phyloP scores from a whole-genome alignment of 2,888 invertebrate species.

The Erebia palarica region DNA sequence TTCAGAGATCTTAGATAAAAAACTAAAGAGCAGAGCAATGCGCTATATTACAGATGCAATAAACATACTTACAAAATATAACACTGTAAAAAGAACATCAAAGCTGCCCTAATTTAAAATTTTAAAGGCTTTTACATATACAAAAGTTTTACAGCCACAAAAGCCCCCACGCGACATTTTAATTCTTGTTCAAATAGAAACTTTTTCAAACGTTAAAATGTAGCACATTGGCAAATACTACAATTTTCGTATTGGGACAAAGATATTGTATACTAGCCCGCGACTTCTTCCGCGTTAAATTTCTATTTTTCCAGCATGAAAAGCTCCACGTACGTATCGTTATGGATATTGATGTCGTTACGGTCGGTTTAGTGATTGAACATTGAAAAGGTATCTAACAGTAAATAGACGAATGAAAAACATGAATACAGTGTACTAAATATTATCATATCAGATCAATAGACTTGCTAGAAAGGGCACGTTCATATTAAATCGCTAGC shows the following conservation, averaged over 20 bases:
- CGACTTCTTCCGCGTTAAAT: no score
- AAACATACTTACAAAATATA: not conserved
- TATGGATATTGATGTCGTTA: no score
- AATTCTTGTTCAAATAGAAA: conserved; percentile 27
- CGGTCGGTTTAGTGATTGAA: no score
- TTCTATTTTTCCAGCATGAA: no score
- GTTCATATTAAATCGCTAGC: not conserved
- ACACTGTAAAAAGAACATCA: not conserved
- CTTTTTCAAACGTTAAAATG: conserved; percentile 28
- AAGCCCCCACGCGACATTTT: conserved; percentile 30
- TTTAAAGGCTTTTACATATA: conserved; percentile 22
- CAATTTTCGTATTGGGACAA: no score
- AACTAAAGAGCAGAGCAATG: not conserved
- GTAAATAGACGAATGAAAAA: no score
- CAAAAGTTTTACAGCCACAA: conserved; percentile 25
- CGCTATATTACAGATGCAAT: not conserved
- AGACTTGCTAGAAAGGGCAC: not conserved
- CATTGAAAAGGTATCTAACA: no score
- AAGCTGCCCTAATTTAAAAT: conserved; percentile 7
- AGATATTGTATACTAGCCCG: no score
- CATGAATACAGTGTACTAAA: not conserved
- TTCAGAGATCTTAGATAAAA: no score
- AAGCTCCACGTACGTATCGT: no score
- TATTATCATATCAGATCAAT: not conserved
- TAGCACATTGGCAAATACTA: not conserved